Percentiles rank a stretch among this genome's conserved stretches.
Evolutionary conservation across 2,797 vertebrate genomes (phyloP).

Genomic region (Enteromius viviparus): DNA sequence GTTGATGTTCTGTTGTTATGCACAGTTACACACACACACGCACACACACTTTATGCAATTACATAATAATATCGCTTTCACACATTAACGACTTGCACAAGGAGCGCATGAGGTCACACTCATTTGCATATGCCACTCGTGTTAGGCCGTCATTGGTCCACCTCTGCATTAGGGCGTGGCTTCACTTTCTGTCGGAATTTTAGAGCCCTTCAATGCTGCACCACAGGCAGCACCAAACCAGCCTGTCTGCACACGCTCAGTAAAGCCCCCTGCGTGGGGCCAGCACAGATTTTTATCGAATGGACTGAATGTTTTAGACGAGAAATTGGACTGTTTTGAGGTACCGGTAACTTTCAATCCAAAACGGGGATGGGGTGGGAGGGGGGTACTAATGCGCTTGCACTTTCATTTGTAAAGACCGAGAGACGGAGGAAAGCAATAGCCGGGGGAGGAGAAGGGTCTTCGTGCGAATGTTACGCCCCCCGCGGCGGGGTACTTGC

Average conservation of each 20-base stretch:
- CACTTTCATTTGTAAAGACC: conserved; percentile 56
- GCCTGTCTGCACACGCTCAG: conserved; percentile 58
- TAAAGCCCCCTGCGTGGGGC: conserved; percentile 32
- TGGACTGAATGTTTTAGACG: conserved; percentile 45
- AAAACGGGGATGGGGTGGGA: background rate
- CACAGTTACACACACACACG: conserved; percentile 47
- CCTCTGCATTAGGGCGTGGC: conserved; percentile 14
- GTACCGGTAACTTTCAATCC: conserved; percentile 45
- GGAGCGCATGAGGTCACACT: conserved; percentile 44
- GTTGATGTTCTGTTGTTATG: conserved; percentile 47
- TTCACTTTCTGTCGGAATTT: conserved; percentile 60
- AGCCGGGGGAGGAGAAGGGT: conserved; percentile 45
- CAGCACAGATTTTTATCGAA: conserved; percentile 49
- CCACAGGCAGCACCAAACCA: conserved; percentile 70
- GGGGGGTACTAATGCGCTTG: conserved; percentile 45
- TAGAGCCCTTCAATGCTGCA: conserved; percentile 79
- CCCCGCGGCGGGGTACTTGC: background rate
- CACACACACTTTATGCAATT: conserved; percentile 57
- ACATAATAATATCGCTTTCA: conserved; percentile 54
- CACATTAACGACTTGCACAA: conserved; percentile 64
- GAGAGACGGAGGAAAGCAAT: conserved; percentile 50
- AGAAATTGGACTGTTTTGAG: conserved; percentile 48
- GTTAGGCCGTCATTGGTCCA: conserved; percentile 37
- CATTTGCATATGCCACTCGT: conserved; percentile 41
- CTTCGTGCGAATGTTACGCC: conserved; percentile 31